Evolutionary conservation across 2,888 invertebrate species (phyloP).

Genomic region (Tachina fera): DNA sequence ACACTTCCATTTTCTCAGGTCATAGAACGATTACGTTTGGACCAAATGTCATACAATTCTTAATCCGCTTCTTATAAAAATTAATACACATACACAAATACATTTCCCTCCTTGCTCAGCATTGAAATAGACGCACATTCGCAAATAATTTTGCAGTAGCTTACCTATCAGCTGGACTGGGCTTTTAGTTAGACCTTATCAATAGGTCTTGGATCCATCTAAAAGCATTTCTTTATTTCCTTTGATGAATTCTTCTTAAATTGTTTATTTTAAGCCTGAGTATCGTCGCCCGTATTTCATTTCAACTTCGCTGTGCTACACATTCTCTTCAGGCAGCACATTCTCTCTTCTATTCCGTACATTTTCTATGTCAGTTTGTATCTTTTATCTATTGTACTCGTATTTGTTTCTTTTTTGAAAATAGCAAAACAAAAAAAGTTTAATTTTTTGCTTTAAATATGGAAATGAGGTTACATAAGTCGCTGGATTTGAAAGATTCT

Average conservation of each 20-base stretch:
- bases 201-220: too few species aligned
- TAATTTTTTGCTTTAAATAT: constrained; percentile 55
- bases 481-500: constrained; percentile 68
- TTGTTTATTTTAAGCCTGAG: neutral
- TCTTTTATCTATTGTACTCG: constrained; percentile 22
- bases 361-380: constrained; percentile 44
- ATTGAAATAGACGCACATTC: too few species aligned
- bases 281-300: constrained; percentile 20
- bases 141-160: too few species aligned
- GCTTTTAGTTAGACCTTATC: too few species aligned
- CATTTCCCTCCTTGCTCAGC: too few species aligned
- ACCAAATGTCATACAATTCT: too few species aligned
- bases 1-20: too few species aligned
- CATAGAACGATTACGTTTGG: too few species aligned
- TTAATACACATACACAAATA: too few species aligned
- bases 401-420: constrained; percentile 4
- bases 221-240: neutral
- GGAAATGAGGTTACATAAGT: constrained; percentile 71
- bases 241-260: neutral
- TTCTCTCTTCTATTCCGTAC: constrained; percentile 46
- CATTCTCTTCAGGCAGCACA: neutral
- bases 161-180: too few species aligned
- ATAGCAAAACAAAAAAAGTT: neutral
- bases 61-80: too few species aligned
- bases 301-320: neutral